Base-by-base conservation (phyloP, 2,888 invertebrate species). In the Stegophylla sp. region DNA sequence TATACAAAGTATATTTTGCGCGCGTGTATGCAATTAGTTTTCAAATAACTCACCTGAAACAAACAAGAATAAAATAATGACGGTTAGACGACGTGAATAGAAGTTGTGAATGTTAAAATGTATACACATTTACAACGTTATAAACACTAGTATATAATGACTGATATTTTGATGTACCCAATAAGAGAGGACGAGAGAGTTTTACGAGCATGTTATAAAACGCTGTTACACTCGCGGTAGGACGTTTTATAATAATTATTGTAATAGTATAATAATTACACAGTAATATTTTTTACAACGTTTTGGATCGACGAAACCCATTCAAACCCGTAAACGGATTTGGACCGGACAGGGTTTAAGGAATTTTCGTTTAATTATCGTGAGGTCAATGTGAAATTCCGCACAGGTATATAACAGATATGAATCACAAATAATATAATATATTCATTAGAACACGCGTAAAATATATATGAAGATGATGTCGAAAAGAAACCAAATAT, bases 11-110 rank as follows among this genome's bases (percentile, higher is more conserved):
- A 28, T 26, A 69, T 26, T 28, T 28, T 69, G 34, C 1, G 17
- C 13, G 17, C 17, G 17, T n/a, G 28, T 34, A 17, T 3, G 28
- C 4, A 51, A 17, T 4, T 28, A 28, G 9, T 13, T 59, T 56
- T 72, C 56, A 10, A 59, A 56, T 56, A 56, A 72, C 72, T 72
- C 72, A 72, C 72, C 72, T 72, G 72, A 72, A 72, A 72, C 56
- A 72, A 43, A 72, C 41, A 5, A 72, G 3, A 72, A 41, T 1
- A 69, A 0, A 72, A 41, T 43, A 59, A 72, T 3, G 7, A 56
- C 72, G 10, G 43, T 72, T 72, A 72, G 26, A 69, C 51, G 26
- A 69, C 51, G 20, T 53, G 28, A 53, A n/a, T n/a, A n/a, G n/a
- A n/a, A n/a, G n/a, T 9, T 17, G 23, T 45, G 23, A 45, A 26